Evolutionary conservation across 2,113 vertebrate species (phyloP).

Genomic region (Entomyzon cyanotis): DNA sequence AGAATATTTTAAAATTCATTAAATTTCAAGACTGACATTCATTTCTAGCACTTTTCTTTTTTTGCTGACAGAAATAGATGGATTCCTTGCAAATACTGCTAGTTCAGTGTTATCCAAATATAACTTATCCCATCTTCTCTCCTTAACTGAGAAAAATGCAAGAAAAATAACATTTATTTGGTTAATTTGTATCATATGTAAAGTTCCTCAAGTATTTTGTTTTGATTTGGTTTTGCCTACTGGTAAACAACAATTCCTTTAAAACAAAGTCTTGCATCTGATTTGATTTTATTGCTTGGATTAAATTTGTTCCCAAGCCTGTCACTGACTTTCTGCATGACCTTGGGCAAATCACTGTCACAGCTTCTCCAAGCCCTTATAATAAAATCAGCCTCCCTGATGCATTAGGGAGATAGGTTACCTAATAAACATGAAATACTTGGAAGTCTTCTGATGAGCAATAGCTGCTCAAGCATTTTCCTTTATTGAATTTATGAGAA

Average conservation of each 20-base stretch:
- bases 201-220: neutral
- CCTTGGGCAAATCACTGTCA: conserved; percentile 50
- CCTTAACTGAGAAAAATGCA: neutral
- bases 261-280: neutral
- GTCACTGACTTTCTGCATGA: conserved; percentile 17
- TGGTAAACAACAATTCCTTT: conserved; percentile 3
- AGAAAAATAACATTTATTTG: neutral
- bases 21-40: neutral
- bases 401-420: conserved; percentile 42
- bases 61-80: conserved; percentile 1
- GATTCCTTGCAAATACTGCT: neutral
- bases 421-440: conserved; percentile 46
- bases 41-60: neutral
- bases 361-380: conserved; percentile 13
- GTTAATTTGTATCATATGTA: neutral
- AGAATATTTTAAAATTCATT: neutral
- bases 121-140: neutral
- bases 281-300: conserved; percentile 22
- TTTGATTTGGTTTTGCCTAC: conserved; percentile 8
- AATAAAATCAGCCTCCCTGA: conserved; percentile 38
- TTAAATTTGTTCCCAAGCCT: conserved; percentile 16
- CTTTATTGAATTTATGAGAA: conserved; percentile 34
- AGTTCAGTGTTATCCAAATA: conserved; percentile 24
- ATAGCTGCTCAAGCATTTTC: conserved; percentile 13
- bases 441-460: conserved; percentile 29